These are phyloP conservation scores for Paradoxurus hermaphroditus DNA, from an alignment of 2,113 vertebrate genomes.

Conservation along the genomic window DNA sequence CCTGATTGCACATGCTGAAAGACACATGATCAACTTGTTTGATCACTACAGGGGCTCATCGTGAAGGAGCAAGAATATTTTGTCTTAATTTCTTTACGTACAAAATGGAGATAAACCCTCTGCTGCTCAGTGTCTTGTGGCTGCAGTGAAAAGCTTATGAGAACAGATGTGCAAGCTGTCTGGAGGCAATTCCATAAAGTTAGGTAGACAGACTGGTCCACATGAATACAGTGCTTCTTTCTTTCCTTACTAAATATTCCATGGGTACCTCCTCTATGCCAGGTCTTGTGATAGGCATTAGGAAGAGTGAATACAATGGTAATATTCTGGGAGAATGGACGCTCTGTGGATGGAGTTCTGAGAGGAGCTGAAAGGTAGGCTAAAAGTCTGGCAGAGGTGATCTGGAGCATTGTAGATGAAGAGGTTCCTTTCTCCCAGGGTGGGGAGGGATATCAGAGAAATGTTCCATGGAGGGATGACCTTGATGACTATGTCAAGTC, in stretches of 20 bases:
- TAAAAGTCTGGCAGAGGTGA: neutral
- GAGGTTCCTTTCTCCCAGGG: neutral
- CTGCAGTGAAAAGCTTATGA: constrained; percentile 2
- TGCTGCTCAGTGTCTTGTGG: neutral
- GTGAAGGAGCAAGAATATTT: neutral
- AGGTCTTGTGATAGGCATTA: neutral
- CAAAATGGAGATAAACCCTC: neutral
- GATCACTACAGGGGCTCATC: neutral
- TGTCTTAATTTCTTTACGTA: neutral
- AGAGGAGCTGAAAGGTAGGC: neutral
- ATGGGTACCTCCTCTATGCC: neutral
- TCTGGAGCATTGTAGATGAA: neutral
- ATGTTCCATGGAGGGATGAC: neutral
- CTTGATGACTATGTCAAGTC: neutral
- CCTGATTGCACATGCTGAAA: neutral
- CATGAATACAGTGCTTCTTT: neutral
- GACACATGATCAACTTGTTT: neutral
- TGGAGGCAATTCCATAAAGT: neutral
- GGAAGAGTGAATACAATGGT: neutral
- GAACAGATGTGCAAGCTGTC: neutral
- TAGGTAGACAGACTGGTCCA: neutral
- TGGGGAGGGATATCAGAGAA: neutral
- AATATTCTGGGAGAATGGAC: neutral
- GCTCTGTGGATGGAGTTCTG: neutral
- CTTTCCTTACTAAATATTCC: neutral